Evolutionary conservation across 2,797 vertebrate species (phyloP).

Genomic region (Balearica regulorum): DNA sequence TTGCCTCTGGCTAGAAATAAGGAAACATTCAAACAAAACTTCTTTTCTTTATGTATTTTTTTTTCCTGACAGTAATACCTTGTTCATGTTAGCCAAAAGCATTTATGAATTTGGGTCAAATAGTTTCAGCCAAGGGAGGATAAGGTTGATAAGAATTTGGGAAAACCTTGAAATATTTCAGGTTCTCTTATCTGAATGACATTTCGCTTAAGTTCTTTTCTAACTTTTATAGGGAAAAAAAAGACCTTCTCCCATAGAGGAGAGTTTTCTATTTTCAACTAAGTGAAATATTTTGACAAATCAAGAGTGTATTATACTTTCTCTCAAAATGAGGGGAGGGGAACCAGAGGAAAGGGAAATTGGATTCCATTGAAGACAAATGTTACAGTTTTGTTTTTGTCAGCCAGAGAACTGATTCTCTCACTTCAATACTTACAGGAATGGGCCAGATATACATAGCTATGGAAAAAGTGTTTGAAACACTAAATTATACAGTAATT

Average conservation of each 20-base stretch:
- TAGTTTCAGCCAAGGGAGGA: not conserved
- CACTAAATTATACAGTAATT: conserved; percentile 8
- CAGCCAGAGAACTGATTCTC: not conserved
- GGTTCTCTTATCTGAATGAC: not conserved
- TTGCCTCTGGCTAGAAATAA: conserved; percentile 22
- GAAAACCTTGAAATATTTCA: conserved; percentile 22
- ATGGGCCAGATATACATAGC: not conserved
- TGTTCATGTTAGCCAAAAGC: not conserved
- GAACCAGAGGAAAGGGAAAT: not conserved
- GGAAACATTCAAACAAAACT: conserved; percentile 28
- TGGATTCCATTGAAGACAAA: not conserved
- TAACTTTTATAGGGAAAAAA: not conserved
- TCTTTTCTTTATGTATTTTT: not conserved
- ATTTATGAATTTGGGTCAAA: conserved; percentile 21
- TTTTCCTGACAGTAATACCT: not conserved
- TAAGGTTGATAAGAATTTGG: conserved; percentile 7
- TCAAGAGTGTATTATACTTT: not conserved
- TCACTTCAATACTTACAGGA: not conserved
- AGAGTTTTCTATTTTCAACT: not conserved
- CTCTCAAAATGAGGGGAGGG: not conserved
- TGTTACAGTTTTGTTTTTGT: not conserved
- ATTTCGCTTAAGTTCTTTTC: not conserved
- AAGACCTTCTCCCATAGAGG: not conserved
- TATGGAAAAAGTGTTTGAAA: not conserved
- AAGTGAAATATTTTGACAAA: not conserved